Percentiles rank a stretch among this genome's conserved stretches.
These are phyloP conservation scores for Trichonephila clavata DNA, from an alignment of 1,140 invertebrate genomes.

Conservation along the genomic window DNA sequence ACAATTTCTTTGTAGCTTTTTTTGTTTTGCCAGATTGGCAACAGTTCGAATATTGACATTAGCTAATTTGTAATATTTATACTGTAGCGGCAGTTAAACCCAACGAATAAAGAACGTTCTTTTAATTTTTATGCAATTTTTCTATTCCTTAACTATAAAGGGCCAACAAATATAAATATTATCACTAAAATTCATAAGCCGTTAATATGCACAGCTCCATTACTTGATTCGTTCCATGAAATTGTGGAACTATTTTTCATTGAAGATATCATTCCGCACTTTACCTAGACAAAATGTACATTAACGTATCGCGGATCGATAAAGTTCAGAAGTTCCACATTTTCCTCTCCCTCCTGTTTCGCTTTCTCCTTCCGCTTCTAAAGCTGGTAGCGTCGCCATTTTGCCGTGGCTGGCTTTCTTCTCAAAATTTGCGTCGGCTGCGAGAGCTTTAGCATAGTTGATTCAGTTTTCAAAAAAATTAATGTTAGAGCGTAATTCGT, in stretches of 20 bases:
- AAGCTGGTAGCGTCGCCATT: background rate
- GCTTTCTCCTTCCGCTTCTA: background rate
- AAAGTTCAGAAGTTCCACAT: background rate
- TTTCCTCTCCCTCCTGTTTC: background rate
- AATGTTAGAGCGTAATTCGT: background rate
- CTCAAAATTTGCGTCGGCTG: constrained; percentile 1
- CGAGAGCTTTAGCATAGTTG: background rate
- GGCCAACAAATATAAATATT: no score
- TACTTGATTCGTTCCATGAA: background rate
- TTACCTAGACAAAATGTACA: background rate
- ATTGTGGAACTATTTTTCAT: background rate
- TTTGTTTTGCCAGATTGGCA: no score
- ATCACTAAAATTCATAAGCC: background rate
- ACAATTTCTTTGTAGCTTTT: no score
- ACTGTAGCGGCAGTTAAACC: no score
- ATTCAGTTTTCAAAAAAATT: background rate
- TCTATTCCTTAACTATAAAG: no score
- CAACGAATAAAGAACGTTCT: no score
- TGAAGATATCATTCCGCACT: background rate
- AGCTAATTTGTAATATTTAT: no score
- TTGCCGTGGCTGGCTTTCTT: background rate
- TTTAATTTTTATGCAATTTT: no score
- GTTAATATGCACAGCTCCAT: background rate
- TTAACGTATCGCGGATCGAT: background rate
- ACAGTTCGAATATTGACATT: no score